Conservation (phyloP, 2,888 invertebrate species). For the Nomada flava region DNA sequence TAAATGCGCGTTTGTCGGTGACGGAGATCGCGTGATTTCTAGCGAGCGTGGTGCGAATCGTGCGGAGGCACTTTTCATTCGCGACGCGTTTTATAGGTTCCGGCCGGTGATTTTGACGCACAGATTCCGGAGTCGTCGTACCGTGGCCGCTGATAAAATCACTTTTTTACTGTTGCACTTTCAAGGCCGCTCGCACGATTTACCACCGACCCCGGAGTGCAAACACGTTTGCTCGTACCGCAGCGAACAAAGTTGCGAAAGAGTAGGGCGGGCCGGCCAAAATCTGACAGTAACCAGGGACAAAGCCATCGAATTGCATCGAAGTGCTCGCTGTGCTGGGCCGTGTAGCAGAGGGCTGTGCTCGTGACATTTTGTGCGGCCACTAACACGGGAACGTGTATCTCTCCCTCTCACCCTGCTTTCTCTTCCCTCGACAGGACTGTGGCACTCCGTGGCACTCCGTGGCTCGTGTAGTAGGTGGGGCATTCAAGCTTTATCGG, state of each 20-base stretch:
- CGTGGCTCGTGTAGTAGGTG: conserved; percentile 44
- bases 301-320: conserved; percentile 45
- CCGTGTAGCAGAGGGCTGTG: conserved; percentile 35
- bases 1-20: conserved; percentile 42
- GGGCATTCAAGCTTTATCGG: conserved; percentile 73
- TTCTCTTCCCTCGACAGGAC: not conserved
- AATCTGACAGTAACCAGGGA: conserved; percentile 43
- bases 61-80: conserved; percentile 40
- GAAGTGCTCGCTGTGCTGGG: conserved; percentile 10
- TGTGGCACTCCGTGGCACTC: conserved; percentile 35
- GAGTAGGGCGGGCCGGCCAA: not conserved
- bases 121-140: conserved; percentile 51
- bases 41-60: not conserved
- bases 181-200: conserved; percentile 53
- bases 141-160: conserved; percentile 56
- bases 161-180: conserved; percentile 52
- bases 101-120: conserved; percentile 40
- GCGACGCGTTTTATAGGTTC: conserved; percentile 36
- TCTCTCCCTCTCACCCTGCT: not conserved
- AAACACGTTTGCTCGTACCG: no score
- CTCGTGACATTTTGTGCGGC: conserved; percentile 63
- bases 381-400: conserved; percentile 9
- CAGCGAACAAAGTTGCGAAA: not conserved
- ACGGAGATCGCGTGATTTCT: conserved; percentile 41
- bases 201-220: no score